Evolutionary conservation across 2,797 vertebrate species (phyloP).

Genomic region (Hydrolagus colliei): DNA sequence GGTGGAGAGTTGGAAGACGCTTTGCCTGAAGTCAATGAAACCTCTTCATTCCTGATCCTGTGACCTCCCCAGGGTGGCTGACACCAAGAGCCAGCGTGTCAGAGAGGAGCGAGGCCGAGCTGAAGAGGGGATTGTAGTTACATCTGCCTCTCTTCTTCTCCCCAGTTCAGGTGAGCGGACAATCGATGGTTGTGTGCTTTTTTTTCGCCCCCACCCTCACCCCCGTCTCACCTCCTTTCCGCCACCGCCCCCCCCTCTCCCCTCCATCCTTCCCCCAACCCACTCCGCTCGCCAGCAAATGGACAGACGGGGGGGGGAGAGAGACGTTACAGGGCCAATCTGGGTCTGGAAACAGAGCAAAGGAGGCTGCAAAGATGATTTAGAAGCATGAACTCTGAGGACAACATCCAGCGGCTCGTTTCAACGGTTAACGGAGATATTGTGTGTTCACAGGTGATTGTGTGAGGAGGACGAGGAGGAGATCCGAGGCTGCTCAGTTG

Average conservation of each 20-base stretch:
- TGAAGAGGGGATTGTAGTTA: not conserved
- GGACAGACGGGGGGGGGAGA: not conserved
- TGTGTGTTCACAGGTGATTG: conserved; percentile 49
- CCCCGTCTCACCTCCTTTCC: no score
- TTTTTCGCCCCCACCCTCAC: no score
- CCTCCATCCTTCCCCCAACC: not conserved
- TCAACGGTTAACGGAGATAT: not conserved
- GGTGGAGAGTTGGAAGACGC: no score
- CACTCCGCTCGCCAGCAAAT: not conserved
- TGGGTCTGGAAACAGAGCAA: no score
- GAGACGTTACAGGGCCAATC: no score
- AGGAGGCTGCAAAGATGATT: no score
- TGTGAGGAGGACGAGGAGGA: not conserved
- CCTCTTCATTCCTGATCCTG: not conserved
- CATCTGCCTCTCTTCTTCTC: not conserved
- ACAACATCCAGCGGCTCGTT: no score
- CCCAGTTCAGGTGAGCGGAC: not conserved
- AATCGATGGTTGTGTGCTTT: no score
- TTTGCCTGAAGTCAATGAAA: not conserved
- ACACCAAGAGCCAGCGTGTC: not conserved
- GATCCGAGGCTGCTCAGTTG: conserved; percentile 31
- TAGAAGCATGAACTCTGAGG: no score
- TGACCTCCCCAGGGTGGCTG: not conserved
- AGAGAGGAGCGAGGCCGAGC: no score
- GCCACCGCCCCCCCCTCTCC: no score